A percentile compares a stretch with the other conserved stretches of the same genome.
Evolutionary conservation across 2,797 vertebrate species (phyloP).

Genomic region (Cottoperca gobio): DNA sequence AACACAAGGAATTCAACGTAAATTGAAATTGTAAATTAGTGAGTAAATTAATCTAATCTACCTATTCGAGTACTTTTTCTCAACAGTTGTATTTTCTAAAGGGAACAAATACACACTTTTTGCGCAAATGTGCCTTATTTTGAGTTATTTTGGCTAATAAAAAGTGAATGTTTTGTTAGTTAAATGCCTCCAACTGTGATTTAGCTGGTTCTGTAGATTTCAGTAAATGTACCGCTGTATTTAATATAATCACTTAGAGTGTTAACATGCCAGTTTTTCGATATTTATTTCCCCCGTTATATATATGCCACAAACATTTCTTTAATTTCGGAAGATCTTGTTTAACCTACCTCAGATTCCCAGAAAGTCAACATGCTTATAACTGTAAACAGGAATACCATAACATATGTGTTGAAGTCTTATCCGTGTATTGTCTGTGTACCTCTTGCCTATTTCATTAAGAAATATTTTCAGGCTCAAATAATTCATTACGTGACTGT

Average conservation of each 20-base stretch:
- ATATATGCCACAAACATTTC: neutral
- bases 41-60: neutral
- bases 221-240: neutral
- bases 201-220: constrained; percentile 5
- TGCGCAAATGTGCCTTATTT: constrained; percentile 57
- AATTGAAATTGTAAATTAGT: neutral
- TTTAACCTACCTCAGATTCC: constrained; percentile 66
- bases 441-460: neutral
- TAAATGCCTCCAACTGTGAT: constrained; percentile 23
- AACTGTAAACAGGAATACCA: constrained; percentile 21
- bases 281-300: neutral
- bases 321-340: constrained; percentile 23
- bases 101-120: constrained; percentile 18
- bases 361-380: constrained; percentile 10
- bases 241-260: neutral
- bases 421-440: constrained; percentile 2
- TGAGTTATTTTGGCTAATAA: constrained; percentile 5
- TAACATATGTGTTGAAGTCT: constrained; percentile 9
- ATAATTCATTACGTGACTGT: neutral
- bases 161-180: constrained; percentile 9
- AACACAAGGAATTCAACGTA: neutral
- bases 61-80: neutral
- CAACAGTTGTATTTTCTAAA: constrained; percentile 26
- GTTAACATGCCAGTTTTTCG: neutral
- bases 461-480: neutral